phyloP scores from a whole-genome alignment of 2,113 vertebrate genomes.

The Lampris megalopsis region DNA sequence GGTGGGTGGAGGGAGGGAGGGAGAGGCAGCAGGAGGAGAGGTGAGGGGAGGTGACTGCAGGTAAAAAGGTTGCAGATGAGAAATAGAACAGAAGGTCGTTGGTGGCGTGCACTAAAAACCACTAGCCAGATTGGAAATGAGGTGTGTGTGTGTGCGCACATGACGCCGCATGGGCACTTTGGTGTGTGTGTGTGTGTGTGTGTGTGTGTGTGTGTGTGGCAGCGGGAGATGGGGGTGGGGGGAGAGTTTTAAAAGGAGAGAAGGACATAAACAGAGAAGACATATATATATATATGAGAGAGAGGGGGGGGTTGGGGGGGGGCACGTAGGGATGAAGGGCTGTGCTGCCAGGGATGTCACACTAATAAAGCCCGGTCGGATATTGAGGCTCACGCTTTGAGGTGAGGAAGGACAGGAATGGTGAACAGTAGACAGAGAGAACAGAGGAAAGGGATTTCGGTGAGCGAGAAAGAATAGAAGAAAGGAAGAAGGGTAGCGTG shows the following conservation, averaged over 20 bases:
- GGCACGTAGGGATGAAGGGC: conserved; percentile 63
- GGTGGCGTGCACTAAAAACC: conserved; percentile 21
- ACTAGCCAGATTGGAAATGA: conserved; percentile 36
- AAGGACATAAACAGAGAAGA: background rate
- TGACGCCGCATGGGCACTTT: too few species aligned
- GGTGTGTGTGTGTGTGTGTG: conserved; percentile 26
- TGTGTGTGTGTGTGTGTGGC: conserved; percentile 27
- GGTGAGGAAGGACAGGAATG: conserved; percentile 40
- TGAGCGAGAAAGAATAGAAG: conserved; percentile 34
- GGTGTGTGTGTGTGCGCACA: background rate
- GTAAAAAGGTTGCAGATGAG: conserved; percentile 40
- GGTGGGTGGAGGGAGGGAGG: conserved; percentile 1
- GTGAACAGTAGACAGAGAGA: conserved; percentile 16
- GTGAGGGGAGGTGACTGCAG: conserved; percentile 14
- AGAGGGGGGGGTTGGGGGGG: conserved; percentile 17
- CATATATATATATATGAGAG: background rate
- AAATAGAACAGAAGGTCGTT: conserved; percentile 36
- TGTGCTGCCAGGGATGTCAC: conserved; percentile 72
- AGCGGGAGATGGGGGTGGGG: background rate
- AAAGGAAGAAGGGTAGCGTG: conserved; percentile 24
- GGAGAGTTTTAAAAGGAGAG: background rate
- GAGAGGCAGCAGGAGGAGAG: conserved; percentile 9
- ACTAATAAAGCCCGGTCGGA: conserved; percentile 71
- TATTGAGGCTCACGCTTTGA: conserved; percentile 55
- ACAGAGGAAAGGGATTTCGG: conserved; percentile 32